Evolutionary conservation across 1,140 invertebrate genomes (phyloP), one percentile per base, ranked within the genome.

Genomic region (Macrotrachela quadricornifera): DNA sequence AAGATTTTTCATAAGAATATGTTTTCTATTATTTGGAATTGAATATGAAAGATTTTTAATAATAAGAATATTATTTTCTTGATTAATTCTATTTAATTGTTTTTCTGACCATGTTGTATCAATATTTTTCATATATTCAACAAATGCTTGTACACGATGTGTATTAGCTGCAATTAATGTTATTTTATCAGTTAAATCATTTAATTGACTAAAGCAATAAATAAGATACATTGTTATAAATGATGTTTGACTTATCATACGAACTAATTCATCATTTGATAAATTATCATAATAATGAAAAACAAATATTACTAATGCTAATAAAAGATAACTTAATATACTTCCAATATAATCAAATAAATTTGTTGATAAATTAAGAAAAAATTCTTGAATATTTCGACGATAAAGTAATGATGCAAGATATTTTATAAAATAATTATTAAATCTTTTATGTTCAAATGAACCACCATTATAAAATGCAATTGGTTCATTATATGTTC

Each of bases 171-270:
- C 75, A 38, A 78, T 62, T 38, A 70, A 65, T 43, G 73, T 73
- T 4, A 75, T 63, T 52, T 67, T 60, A 13, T 61, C 60, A 11
- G 76, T 71, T 49, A 76, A 60, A 57, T 76, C 70, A 46, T 79
- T 72, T 16, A 79, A 61, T 10, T 62, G 69, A 6, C 75, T 76
- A 58, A 79, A 78, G 51, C 68, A 70, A 60, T 62, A 74, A 57
- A 79, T 76, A 51, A 79, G 64, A 62, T 78, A 78, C 12, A 79
- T 75, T 40, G 72, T 72, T 36, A 77, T 71, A 65, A 79, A 79
- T 0, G 76, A 68, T 65, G 76, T 78, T 68, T 71, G 61, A 59
- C 75, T 77, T 40, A 78, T 76, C 2, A 77, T 58, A 30, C 70
- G 61, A 53, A 71, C 70, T 8, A 78, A 60, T 42, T 76, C 73